Conservation (phyloP, 2,797 vertebrate species). For the Acrossocheilus wenchowensis region DNA sequence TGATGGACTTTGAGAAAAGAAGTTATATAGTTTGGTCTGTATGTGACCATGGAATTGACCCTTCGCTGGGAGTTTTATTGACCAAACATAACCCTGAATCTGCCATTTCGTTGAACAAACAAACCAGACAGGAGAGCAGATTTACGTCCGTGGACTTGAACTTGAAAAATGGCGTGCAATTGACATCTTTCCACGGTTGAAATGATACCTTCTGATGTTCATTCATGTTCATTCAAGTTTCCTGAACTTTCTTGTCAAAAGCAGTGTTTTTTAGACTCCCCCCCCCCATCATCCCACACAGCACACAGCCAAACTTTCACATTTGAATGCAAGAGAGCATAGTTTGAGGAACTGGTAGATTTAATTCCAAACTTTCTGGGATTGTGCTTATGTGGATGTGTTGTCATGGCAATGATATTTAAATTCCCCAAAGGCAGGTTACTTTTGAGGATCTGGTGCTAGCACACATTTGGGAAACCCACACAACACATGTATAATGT, state of each 20-base stretch:
- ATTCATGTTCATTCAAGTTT: not conserved
- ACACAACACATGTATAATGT: conserved; percentile 38
- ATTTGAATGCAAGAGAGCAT: not conserved
- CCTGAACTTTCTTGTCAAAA: not conserved
- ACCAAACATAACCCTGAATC: no score
- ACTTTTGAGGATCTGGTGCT: conserved; percentile 20
- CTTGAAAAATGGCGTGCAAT: not conserved
- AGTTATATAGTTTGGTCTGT: not conserved
- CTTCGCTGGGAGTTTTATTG: not conserved
- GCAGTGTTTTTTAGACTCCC: not conserved
- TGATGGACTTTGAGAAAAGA: not conserved
- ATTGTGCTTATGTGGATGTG: conserved; percentile 10
- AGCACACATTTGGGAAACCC: conserved; percentile 31
- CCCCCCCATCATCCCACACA: not conserved
- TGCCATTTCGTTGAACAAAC: no score
- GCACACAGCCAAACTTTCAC: conserved; percentile 15
- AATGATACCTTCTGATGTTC: not conserved
- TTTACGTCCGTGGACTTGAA: not conserved
- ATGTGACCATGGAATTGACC: not conserved
- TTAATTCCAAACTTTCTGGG: conserved; percentile 5
- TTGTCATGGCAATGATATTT: conserved; percentile 45
- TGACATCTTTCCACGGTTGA: not conserved
- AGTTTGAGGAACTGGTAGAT: conserved; percentile 11
- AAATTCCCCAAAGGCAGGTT: conserved; percentile 26
- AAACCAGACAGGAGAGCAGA: no score